Evolutionary conservation across 2,797 vertebrate genomes (phyloP).

Genomic region (Micrastur ruficollis): DNA sequence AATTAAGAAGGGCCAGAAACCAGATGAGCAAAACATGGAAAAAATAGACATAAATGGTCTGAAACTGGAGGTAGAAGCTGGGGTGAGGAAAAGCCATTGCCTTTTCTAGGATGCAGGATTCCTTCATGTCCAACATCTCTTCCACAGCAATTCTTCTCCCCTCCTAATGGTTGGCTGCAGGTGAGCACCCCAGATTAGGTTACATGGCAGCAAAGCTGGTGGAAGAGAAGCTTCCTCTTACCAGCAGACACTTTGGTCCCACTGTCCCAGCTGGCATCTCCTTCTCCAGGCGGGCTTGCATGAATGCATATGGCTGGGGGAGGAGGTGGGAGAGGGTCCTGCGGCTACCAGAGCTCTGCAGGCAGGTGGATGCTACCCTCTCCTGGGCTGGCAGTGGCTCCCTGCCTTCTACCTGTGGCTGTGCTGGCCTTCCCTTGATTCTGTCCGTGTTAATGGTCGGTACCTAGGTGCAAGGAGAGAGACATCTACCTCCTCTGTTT

Average conservation of each 20-base stretch:
- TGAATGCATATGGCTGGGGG: background rate
- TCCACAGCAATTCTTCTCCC: background rate
- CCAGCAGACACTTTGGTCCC: background rate
- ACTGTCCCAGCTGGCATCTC: accelerated
- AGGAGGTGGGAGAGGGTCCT: background rate
- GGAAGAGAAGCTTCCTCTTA: background rate
- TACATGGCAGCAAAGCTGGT: background rate
- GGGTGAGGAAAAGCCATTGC: background rate
- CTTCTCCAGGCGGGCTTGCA: background rate
- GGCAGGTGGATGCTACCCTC: background rate
- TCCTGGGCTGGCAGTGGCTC: background rate
- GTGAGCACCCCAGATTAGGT: background rate
- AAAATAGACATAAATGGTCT: background rate
- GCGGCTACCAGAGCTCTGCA: background rate
- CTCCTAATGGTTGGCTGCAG: background rate
- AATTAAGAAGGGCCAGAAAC: background rate
- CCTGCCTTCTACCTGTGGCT: background rate
- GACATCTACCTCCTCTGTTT: background rate
- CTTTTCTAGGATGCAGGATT: background rate
- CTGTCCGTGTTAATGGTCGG: background rate
- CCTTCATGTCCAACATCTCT: background rate
- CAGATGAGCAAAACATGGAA: accelerated
- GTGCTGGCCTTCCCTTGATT: background rate
- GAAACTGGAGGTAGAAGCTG: background rate
- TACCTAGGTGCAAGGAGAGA: background rate